A percentile compares a stretch with the other conserved stretches of the same genome.
Evolutionary conservation across 2,797 vertebrate species (phyloP).

Genomic region (Eremophila alpestris): DNA sequence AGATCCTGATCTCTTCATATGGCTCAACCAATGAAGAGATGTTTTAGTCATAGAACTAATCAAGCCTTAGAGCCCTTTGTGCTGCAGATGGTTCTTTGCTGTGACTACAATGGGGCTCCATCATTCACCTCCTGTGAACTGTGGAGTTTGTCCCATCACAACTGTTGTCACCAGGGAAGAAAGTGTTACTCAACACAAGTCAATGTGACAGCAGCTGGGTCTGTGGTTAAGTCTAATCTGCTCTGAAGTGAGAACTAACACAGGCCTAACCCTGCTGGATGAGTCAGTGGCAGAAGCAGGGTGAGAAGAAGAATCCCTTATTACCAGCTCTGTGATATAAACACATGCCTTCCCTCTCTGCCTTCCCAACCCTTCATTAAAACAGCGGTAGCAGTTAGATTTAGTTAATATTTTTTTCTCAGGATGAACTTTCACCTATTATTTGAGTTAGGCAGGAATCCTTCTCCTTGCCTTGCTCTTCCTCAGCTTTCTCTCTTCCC

Average conservation of each 20-base stretch:
- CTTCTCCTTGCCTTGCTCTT: background rate
- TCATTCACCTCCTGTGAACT: background rate
- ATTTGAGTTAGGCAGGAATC: background rate
- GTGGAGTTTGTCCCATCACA: background rate
- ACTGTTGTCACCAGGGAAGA: background rate
- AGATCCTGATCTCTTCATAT: background rate
- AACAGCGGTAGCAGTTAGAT: constrained; percentile 35
- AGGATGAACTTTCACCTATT: constrained; percentile 39
- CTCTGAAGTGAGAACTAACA: constrained; percentile 13
- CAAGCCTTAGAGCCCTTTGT: background rate
- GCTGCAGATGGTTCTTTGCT: background rate
- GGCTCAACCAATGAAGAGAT: background rate
- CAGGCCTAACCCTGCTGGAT: background rate
- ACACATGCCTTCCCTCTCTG: background rate
- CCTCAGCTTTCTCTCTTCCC: background rate
- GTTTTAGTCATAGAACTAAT: background rate
- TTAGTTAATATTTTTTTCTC: background rate
- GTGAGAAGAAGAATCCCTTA: background rate
- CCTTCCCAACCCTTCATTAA: constrained; percentile 29
- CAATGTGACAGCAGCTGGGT: background rate
- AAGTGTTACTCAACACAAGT: background rate
- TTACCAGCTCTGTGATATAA: constrained; percentile 6
- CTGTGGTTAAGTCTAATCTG: constrained; percentile 23
- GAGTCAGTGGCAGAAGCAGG: constrained; percentile 46
- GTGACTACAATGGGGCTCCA: background rate